Conservation (phyloP, 2,888 invertebrate genomes). For the Mythimna lalbum region DNA sequence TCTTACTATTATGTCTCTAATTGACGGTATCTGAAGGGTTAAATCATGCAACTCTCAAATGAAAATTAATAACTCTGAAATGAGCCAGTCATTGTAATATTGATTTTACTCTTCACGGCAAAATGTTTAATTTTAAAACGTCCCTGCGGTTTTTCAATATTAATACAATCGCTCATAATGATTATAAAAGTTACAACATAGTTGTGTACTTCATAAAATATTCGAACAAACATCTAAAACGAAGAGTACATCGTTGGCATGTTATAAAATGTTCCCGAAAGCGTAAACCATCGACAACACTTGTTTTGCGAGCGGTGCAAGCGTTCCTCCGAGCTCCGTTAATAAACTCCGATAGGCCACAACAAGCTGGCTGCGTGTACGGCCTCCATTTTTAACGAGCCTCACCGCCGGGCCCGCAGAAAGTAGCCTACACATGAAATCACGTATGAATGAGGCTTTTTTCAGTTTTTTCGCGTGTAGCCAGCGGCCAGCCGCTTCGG, state of each 20-base stretch:
- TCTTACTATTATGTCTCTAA: no score
- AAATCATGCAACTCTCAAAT: background rate
- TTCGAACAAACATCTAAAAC: slow-evolving; percentile 17
- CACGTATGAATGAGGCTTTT: slow-evolving; percentile 90
- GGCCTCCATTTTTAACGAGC: slow-evolving; percentile 89
- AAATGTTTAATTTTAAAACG: background rate
- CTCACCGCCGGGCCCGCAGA: slow-evolving; percentile 87
- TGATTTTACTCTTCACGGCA: background rate
- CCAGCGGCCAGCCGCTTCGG: slow-evolving; percentile 85
- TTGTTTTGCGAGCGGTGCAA: slow-evolving; percentile 76
- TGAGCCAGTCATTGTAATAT: background rate
- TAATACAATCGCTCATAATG: background rate
- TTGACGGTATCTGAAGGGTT: no score
- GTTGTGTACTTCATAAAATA: background rate
- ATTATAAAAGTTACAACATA: background rate
- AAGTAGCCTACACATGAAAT: slow-evolving; percentile 90
- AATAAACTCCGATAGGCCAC: slow-evolving; percentile 88
- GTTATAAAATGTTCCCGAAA: slow-evolving; percentile 49
- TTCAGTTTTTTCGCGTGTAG: slow-evolving; percentile 89
- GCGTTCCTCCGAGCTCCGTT: slow-evolving; percentile 78
- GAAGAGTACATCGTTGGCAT: slow-evolving; percentile 10
- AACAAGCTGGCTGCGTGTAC: slow-evolving; percentile 86
- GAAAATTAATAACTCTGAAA: background rate
- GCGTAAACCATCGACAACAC: slow-evolving; percentile 73
- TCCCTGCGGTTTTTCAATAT: background rate